Evolutionary conservation across 2,113 vertebrate species (phyloP).

Genomic region (Cromileptes altivelis): DNA sequence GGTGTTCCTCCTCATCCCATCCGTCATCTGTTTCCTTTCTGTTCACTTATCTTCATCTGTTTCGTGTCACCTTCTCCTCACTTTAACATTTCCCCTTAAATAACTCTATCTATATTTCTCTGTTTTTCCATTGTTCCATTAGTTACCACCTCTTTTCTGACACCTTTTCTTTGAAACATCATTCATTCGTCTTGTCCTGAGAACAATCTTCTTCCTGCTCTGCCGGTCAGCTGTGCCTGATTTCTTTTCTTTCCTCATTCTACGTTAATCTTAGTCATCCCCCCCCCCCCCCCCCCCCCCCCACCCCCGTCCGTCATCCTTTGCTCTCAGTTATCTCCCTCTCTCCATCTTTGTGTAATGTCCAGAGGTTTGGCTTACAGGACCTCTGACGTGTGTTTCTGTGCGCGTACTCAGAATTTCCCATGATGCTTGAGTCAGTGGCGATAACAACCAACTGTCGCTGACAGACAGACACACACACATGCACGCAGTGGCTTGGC

Average conservation of each 20-base stretch:
- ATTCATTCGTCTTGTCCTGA: not conserved
- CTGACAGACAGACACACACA: constrained; percentile 14
- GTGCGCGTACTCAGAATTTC: constrained; percentile 33
- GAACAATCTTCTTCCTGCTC: constrained; percentile 14
- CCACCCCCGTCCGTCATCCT: not conserved
- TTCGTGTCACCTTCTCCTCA: constrained; percentile 43
- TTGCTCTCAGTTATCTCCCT: not conserved
- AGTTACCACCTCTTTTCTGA: constrained; percentile 16
- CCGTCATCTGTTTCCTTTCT: not conserved
- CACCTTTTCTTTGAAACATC: constrained; percentile 12
- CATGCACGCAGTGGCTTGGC: constrained; percentile 37
- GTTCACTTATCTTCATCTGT: constrained; percentile 46
- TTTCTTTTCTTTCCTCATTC: not conserved
- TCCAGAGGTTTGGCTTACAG: not conserved
- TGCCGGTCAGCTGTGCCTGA: not conserved
- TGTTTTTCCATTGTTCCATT: not conserved
- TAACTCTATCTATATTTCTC: constrained; percentile 5
- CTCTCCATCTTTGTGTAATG: constrained; percentile 35
- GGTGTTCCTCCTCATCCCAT: constrained; percentile 3
- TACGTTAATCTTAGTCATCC: constrained; percentile 19
- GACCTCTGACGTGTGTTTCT: constrained; percentile 18
- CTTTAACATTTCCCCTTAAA: constrained; percentile 48
- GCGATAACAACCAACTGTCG: constrained; percentile 45
- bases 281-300: not conserved
- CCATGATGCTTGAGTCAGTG: constrained; percentile 42